These are phyloP conservation scores for Apodemus sylvaticus DNA, from an alignment of 2,113 vertebrate species.

Conservation along the genomic window DNA sequence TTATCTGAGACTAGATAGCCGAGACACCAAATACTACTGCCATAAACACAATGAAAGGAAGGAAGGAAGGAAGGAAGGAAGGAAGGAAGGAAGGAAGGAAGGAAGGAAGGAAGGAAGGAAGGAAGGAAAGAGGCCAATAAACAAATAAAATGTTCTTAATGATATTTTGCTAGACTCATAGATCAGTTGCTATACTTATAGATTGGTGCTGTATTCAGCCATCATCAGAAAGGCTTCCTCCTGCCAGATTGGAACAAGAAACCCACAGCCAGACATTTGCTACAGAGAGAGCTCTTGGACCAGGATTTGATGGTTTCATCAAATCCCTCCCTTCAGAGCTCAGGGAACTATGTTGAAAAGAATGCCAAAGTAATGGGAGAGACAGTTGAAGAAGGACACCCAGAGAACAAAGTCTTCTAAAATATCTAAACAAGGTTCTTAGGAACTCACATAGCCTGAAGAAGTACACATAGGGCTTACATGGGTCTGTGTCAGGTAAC, in stretches of 20 bases:
- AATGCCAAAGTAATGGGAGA: background rate
- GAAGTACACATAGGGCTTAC: too few species aligned
- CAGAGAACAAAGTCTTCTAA: background rate
- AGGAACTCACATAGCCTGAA: background rate
- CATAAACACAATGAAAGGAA: background rate
- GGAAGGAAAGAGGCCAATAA: background rate
- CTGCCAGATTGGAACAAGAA: background rate
- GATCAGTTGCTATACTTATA: background rate
- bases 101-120: too few species aligned
- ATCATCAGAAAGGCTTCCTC: background rate
- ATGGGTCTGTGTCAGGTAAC: background rate
- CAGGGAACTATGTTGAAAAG: background rate
- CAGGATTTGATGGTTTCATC: background rate
- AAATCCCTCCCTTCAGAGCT: background rate
- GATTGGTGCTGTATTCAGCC: background rate
- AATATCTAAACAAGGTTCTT: background rate
- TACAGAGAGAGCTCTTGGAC: background rate
- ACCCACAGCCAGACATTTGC: background rate
- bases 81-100: background rate
- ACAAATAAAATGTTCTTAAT: background rate
- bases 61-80: too few species aligned
- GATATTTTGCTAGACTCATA: background rate
- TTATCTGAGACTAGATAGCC: background rate
- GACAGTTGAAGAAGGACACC: too few species aligned
- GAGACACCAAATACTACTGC: background rate